phyloP scores from a whole-genome alignment of 2,888 invertebrate species.

The Agrypnus murinus region DNA sequence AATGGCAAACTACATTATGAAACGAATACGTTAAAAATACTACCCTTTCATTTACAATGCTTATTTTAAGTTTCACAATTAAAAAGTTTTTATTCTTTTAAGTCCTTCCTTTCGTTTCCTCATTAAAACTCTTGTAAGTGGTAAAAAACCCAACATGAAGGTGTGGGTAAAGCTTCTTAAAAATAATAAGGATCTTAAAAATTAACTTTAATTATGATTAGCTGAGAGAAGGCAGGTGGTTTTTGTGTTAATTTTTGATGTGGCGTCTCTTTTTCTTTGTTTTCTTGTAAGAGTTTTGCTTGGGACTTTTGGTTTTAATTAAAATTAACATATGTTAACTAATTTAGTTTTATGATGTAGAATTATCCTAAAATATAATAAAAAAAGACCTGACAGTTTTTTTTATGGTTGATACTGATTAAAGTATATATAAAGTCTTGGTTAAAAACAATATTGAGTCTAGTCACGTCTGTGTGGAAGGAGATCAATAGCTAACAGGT shows the following conservation, averaged over 20 bases:
- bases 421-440: conserved; percentile 6
- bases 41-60: not conserved
- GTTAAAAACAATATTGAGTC: not conserved
- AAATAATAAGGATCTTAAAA: conserved; percentile 23
- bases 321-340: too few species aligned
- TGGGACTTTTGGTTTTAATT: too few species aligned
- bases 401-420: not conserved
- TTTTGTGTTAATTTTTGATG: conserved; percentile 9
- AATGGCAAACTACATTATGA: too few species aligned
- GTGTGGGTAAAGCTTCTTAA: not conserved
- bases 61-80: too few species aligned
- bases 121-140: not conserved
- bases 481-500: conserved; percentile 10
- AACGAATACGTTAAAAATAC: not conserved
- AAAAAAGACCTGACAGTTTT: too few species aligned
- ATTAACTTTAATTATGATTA: conserved; percentile 25
- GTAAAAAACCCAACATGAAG: not conserved
- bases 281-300: too few species aligned
- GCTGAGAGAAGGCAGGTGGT: not conserved
- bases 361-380: too few species aligned
- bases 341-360: too few species aligned
- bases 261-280: not conserved
- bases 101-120: not conserved
- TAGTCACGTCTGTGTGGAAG: not conserved
- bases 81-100: conserved; percentile 8